Base-by-base conservation (phyloP, 53 echinoderm and acorn worm species). In the Pentamera pediparva region DNA sequence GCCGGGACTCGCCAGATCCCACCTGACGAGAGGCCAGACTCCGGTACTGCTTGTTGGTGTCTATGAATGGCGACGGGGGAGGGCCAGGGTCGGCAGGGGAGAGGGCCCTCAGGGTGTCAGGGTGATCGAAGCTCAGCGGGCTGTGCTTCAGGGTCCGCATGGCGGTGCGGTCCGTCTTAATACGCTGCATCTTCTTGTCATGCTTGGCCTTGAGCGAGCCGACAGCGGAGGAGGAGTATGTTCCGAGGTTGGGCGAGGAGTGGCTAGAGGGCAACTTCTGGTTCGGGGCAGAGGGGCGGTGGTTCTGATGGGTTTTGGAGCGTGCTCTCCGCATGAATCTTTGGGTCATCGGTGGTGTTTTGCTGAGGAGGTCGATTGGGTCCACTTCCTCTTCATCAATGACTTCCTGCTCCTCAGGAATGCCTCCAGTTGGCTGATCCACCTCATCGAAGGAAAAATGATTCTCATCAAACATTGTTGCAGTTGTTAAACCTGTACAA, bases 11-110 rank as follows among this genome's bases (percentile, higher is more conserved):
- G 2, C 38, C 52, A 4, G 53, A 13, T 20, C 34, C 55, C 4
- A 72, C 32, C 55, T 51, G 73, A 32, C 54, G 73, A 53, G 53
- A 53, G 11, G 45, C 29, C 4, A 72, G 52, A 22, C 73, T 72
- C 5, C 73, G 73, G 27, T 72, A 72, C 52, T 53, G 55, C 22
- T 72, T 72, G 73, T 52, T 54, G 9, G 73, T 72, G 32, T 72
- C 73, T 17, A 72, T 72, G 55, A 72, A 33, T 19, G 73, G 73
- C 9, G 73, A 72, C 5, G 30, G 73, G n/a, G 73, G 73, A 17
- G 73, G 73, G 28, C 58, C 0, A 33, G 54, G 26, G n/a, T 32
- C 21, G 10, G 51, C 32, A 15, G 73, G 53, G 9, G 73, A 52
- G 11, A 32, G 15, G 32, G 34, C 34, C 38, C 35, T 51, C 15